Evolutionary conservation across 92 coral and sea anemone species (phyloP).

Genomic region (Scolanthus callimorphus): DNA sequence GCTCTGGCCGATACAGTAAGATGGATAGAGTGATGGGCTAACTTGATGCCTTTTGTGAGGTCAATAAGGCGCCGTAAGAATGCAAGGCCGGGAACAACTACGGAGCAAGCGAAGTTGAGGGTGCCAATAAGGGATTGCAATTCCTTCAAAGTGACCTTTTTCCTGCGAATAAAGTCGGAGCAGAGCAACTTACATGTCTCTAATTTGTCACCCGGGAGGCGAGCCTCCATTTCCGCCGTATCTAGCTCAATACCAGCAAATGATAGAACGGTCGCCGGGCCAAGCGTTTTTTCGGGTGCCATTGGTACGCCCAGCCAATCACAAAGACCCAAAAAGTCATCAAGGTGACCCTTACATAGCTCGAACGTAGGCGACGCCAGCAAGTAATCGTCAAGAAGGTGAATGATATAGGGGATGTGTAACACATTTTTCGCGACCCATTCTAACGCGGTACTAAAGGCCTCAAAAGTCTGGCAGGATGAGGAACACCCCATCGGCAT

Average conservation of each 20-base stretch:
- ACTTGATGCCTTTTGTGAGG: slow-evolving; percentile 15
- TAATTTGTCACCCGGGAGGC: slow-evolving; percentile 32
- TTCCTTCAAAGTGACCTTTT: slow-evolving; percentile 11
- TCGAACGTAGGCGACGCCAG: slow-evolving; percentile 6
- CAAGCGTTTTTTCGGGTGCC: slow-evolving; percentile 36
- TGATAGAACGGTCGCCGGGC: slow-evolving; percentile 24
- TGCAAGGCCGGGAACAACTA: no score
- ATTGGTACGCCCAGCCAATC: slow-evolving; percentile 34
- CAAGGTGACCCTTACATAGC: slow-evolving; percentile 6
- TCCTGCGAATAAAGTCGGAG: slow-evolving; percentile 12
- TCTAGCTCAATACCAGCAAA: slow-evolving; percentile 57
- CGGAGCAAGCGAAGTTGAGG: slow-evolving; percentile 29
- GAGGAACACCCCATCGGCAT: slow-evolving; percentile 26
- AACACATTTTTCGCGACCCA: slow-evolving; percentile 7
- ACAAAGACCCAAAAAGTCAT: slow-evolving; percentile 25
- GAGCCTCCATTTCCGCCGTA: slow-evolving; percentile 18
- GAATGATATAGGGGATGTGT: slow-evolving; percentile 3
- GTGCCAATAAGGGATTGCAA: slow-evolving; percentile 19
- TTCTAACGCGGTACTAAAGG: slow-evolving; percentile 26
- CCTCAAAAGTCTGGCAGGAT: slow-evolving; percentile 12
- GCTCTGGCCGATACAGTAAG: slow-evolving; percentile 9
- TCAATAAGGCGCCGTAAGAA: slow-evolving; percentile 26
- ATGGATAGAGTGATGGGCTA: slow-evolving; percentile 8
- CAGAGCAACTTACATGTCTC: slow-evolving; percentile 18
- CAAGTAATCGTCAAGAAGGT: slow-evolving; percentile 30